phyloP scores from a whole-genome alignment of 1,140 invertebrate genomes.

The Bombyx mandarina region DNA sequence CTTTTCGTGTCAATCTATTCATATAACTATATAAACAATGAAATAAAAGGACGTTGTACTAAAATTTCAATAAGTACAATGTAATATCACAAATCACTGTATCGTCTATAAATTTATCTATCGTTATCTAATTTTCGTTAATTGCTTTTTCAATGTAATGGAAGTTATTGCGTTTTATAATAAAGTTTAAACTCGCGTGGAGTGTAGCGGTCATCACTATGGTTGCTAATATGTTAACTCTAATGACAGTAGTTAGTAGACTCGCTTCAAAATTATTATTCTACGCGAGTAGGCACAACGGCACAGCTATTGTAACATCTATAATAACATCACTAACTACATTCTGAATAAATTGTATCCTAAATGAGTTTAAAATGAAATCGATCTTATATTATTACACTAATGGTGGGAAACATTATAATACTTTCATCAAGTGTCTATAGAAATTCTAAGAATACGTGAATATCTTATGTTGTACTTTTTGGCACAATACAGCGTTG shows the following conservation, averaged over 20 bases:
- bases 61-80: slow-evolving; percentile 55
- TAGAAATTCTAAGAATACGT: too few relatives aligned
- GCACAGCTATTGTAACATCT: slow-evolving; percentile 38
- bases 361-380: too few relatives aligned
- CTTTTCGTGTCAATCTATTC: slow-evolving; percentile 53
- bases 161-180: slow-evolving; percentile 27
- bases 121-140: too few relatives aligned
- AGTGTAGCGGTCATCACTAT: background rate
- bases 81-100: slow-evolving; percentile 69
- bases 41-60: slow-evolving; percentile 63
- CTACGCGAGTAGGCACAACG: slow-evolving; percentile 39
- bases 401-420: too few relatives aligned
- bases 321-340: background rate
- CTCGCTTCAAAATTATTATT: slow-evolving; percentile 5
- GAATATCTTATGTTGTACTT: too few relatives aligned
- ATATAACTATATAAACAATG: slow-evolving; percentile 51
- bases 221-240: background rate
- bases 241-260: slow-evolving; percentile 1
- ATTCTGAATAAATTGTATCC: too few relatives aligned
- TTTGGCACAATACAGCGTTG: too few relatives aligned
- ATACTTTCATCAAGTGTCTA: too few relatives aligned
- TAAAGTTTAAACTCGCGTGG: slow-evolving; percentile 9
- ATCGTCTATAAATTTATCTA: slow-evolving; percentile 34
- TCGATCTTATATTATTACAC: too few relatives aligned
- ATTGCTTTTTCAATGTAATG: slow-evolving; percentile 20